phyloP scores from a whole-genome alignment of 1,140 invertebrate species.

The Saccostrea echinata region DNA sequence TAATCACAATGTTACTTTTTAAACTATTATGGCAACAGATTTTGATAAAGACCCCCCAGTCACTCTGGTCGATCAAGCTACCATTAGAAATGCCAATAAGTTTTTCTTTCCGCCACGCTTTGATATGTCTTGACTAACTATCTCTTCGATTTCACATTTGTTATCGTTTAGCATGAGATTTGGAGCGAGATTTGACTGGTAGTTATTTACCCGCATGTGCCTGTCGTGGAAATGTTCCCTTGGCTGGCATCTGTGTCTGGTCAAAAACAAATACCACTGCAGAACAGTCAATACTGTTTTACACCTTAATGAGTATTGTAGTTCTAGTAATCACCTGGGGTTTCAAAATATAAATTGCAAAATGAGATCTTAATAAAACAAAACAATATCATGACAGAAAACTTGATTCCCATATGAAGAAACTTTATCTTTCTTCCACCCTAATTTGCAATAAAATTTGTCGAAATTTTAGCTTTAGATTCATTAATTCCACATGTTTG shows the following conservation, averaged over 20 bases:
- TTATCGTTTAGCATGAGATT: slow-evolving; percentile 21
- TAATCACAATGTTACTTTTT: slow-evolving; percentile 21
- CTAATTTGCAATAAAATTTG: slow-evolving; percentile 18
- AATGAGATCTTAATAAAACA: slow-evolving; percentile 21
- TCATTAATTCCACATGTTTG: background rate
- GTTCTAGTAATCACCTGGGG: slow-evolving; percentile 22
- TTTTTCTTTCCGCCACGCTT: slow-evolving; percentile 15
- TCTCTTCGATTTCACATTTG: slow-evolving; percentile 24
- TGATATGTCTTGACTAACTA: slow-evolving; percentile 8
- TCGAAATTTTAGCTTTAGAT: slow-evolving; percentile 20
- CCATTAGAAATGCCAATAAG: slow-evolving; percentile 33
- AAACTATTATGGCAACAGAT: slow-evolving; percentile 7
- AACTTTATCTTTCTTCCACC: background rate
- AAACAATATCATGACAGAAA: slow-evolving; percentile 17
- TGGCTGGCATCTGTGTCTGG: slow-evolving; percentile 10
- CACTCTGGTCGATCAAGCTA: background rate
- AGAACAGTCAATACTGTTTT: slow-evolving; percentile 24
- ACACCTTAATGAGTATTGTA: slow-evolving; percentile 27
- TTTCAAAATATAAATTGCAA: slow-evolving; percentile 22
- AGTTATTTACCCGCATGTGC: slow-evolving; percentile 34
- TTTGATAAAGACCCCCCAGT: slow-evolving; percentile 23
- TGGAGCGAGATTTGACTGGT: slow-evolving; percentile 22
- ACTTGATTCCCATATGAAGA: slow-evolving; percentile 27
- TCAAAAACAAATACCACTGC: slow-evolving; percentile 13
- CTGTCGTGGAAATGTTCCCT: slow-evolving; percentile 33